These are phyloP conservation scores for Lasioglossum figueresi DNA, from an alignment of 2,888 invertebrate genomes.

Conservation along the genomic window DNA sequence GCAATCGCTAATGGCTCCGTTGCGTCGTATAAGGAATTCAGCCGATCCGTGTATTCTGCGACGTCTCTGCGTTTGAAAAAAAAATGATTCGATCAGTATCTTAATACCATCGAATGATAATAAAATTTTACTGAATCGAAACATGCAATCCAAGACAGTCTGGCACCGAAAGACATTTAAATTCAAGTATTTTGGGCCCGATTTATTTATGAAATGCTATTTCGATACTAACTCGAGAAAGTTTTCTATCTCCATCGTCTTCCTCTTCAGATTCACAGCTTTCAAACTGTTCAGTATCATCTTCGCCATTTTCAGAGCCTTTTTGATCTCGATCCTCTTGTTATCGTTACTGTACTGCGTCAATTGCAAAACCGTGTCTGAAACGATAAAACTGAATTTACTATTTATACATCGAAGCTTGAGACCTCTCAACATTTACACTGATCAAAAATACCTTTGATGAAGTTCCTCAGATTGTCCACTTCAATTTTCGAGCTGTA, in stretches of 20 bases:
- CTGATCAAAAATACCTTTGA: slow-evolving; percentile 75
- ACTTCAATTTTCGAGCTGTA: slow-evolving; percentile 80
- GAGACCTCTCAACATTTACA: not conserved
- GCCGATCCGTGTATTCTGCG: slow-evolving; percentile 77
- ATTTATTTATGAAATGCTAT: not conserved
- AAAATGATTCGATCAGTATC: not conserved
- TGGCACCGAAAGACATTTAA: not conserved
- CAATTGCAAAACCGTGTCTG: slow-evolving; percentile 75
- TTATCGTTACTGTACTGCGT: slow-evolving; percentile 84
- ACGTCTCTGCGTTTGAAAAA: slow-evolving; percentile 63
- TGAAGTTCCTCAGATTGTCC: slow-evolving; percentile 79
- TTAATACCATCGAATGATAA: not conserved
- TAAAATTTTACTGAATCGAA: not conserved
- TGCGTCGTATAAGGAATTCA: slow-evolving; percentile 75
- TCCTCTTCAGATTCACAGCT: slow-evolving; percentile 77
- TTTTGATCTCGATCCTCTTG: slow-evolving; percentile 85
- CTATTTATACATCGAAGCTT: not conserved
- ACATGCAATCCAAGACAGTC: not conserved
- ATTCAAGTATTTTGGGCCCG: no score
- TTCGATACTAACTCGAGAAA: slow-evolving; percentile 78
- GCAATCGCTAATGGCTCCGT: slow-evolving; percentile 73
- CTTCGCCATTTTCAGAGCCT: slow-evolving; percentile 85
- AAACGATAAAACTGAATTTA: slow-evolving; percentile 28
- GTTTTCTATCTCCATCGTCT: slow-evolving; percentile 80
- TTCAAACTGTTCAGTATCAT: slow-evolving; percentile 85